Conservation (phyloP, 2,113 vertebrate species). For the Alligator sinensis region DNA sequence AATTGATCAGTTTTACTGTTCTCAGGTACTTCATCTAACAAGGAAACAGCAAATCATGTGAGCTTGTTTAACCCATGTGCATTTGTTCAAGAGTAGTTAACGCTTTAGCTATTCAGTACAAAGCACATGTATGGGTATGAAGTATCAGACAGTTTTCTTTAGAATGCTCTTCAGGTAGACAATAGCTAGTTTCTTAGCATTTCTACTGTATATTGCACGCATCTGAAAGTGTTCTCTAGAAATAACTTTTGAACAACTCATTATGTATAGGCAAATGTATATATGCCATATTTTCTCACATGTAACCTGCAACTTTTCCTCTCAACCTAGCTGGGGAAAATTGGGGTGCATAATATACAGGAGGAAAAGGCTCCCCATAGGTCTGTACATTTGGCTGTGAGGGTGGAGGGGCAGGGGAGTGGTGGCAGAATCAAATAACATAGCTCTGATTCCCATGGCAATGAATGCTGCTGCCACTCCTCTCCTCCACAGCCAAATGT, state of each 20-base stretch:
- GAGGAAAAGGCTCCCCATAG: too few relatives aligned
- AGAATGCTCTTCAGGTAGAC: neutral
- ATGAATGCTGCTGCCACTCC: too few relatives aligned
- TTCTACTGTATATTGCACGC: neutral
- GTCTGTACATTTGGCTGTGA: too few relatives aligned
- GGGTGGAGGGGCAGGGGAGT: too few relatives aligned
- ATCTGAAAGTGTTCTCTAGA: neutral
- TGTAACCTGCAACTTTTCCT: too few relatives aligned
- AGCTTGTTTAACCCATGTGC: neutral
- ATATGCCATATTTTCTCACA: too few relatives aligned
- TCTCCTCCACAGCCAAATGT: too few relatives aligned
- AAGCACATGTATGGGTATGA: neutral
- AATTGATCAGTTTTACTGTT: neutral
- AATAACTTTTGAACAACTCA: neutral
- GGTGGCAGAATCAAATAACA: too few relatives aligned
- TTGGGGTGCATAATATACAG: too few relatives aligned
- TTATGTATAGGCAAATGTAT: too few relatives aligned
- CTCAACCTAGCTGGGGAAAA: too few relatives aligned
- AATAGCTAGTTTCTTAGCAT: neutral
- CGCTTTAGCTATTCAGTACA: neutral
- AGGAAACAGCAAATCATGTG: constrained; percentile 42
- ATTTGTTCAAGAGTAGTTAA: constrained; percentile 33
- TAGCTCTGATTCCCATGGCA: too few relatives aligned
- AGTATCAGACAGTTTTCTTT: neutral
- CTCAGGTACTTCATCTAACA: constrained; percentile 19